Conservation (phyloP, 2,888 invertebrate species). For the Drosophila kanekoi region DNA sequence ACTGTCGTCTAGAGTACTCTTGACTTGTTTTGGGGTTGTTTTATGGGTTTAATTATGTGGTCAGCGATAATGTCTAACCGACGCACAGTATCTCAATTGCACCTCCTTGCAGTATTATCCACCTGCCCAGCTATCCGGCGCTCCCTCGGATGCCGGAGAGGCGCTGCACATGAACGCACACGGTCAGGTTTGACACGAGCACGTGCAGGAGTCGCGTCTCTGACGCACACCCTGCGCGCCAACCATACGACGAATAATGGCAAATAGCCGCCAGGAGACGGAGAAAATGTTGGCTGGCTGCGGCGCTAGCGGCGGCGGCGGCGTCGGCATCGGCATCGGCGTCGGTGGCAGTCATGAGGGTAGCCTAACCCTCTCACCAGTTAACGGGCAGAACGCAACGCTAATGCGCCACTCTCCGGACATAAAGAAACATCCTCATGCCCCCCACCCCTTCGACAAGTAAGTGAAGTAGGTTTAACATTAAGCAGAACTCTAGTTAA, state of each 20-base stretch:
- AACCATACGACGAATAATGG: constrained; percentile 85
- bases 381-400: constrained; percentile 82
- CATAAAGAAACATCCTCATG: constrained; percentile 75
- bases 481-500: constrained; percentile 46
- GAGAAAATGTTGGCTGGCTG: constrained; percentile 84
- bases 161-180: constrained; percentile 93
- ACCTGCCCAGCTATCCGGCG: constrained; percentile 89
- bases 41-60: constrained; percentile 19
- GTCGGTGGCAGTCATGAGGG: constrained; percentile 59
- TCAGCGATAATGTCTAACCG: constrained; percentile 55
- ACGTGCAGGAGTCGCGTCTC: constrained; percentile 87
- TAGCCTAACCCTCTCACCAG: constrained; percentile 68
- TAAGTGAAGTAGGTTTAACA: constrained; percentile 57
- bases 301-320: constrained; percentile 26
- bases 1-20: not conserved
- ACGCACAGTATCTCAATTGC: constrained; percentile 84
- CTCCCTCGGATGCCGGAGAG: constrained; percentile 89
- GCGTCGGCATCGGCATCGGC: constrained; percentile 34
- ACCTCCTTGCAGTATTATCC: constrained; percentile 92
- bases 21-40: not conserved
- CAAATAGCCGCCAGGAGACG: constrained; percentile 85
- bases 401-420: constrained; percentile 83
- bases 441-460: constrained; percentile 82
- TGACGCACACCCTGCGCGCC: constrained; percentile 86
- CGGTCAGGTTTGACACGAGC: constrained; percentile 92